Evolutionary conservation across 2,797 vertebrate species (phyloP).

Genomic region (Glyptemys insculpta): DNA sequence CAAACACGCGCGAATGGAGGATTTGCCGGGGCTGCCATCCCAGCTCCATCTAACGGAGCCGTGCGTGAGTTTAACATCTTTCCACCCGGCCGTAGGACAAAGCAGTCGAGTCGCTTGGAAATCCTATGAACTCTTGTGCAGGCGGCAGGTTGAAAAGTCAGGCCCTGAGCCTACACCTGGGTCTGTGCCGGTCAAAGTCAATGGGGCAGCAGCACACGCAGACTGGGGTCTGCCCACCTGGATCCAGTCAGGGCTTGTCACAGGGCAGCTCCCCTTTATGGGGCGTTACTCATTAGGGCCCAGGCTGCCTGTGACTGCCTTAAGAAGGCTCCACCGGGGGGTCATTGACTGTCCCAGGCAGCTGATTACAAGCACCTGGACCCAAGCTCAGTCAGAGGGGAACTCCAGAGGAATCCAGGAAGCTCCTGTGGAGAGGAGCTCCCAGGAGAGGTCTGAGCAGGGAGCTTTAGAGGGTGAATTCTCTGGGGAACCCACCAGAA

Average conservation of each 20-base stretch:
- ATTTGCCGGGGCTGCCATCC: background rate
- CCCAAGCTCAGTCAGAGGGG: background rate
- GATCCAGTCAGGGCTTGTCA: background rate
- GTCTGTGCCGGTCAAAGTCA: background rate
- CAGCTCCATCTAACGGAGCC: too few relatives aligned
- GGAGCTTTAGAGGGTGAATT: background rate
- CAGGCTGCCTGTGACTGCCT: background rate
- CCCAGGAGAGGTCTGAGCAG: background rate
- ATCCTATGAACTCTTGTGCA: background rate
- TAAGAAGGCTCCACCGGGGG: background rate
- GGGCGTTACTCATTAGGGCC: background rate
- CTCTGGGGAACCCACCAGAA: background rate
- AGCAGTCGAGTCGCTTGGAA: background rate
- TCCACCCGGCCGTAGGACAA: background rate
- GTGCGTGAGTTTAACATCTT: rapidly evolving
- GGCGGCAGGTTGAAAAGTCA: background rate
- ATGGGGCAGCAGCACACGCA: too few relatives aligned
- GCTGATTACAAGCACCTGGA: background rate
- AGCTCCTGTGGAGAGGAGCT: background rate
- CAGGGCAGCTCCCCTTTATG: background rate
- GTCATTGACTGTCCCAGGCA: background rate
- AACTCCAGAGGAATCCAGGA: background rate
- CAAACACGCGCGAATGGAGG: background rate
- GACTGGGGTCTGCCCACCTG: background rate
- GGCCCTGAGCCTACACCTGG: background rate